Percentiles rank a stretch among this genome's conserved stretches.
These are phyloP conservation scores for Sigmodon hispidus DNA, from an alignment of 2,113 vertebrate species.

Conservation along the genomic window DNA sequence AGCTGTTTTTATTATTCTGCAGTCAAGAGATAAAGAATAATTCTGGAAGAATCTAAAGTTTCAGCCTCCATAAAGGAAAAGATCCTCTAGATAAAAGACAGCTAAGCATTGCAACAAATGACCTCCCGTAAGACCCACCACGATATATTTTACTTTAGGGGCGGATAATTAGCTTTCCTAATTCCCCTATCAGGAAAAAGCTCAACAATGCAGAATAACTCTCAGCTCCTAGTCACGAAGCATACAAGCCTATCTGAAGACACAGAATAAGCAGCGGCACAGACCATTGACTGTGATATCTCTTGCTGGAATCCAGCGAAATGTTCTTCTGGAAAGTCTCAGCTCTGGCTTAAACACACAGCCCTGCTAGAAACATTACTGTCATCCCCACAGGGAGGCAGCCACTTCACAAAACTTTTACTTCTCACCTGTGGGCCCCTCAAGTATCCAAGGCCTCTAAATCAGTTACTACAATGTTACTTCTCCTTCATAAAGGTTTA, in stretches of 20 bases:
- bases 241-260: neutral
- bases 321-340: neutral
- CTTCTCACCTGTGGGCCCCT: neutral
- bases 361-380: neutral
- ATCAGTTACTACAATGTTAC: neutral
- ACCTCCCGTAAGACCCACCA: neutral
- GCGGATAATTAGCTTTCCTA: neutral
- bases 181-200: slow-evolving; percentile 21
- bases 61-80: neutral
- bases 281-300: neutral
- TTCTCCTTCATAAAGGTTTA: neutral
- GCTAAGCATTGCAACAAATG: neutral
- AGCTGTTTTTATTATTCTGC: neutral
- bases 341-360: neutral
- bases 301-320: neutral
- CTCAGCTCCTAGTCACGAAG: neutral
- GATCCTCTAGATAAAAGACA: neutral
- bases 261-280: neutral
- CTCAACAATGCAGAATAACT: neutral
- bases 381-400: neutral
- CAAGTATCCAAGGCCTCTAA: neutral
- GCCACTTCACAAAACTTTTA: neutral
- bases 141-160: neutral
- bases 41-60: neutral
- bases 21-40: neutral